Evolutionary conservation across 2,113 vertebrate genomes (phyloP).

Genomic region (Sigmodon hispidus): DNA sequence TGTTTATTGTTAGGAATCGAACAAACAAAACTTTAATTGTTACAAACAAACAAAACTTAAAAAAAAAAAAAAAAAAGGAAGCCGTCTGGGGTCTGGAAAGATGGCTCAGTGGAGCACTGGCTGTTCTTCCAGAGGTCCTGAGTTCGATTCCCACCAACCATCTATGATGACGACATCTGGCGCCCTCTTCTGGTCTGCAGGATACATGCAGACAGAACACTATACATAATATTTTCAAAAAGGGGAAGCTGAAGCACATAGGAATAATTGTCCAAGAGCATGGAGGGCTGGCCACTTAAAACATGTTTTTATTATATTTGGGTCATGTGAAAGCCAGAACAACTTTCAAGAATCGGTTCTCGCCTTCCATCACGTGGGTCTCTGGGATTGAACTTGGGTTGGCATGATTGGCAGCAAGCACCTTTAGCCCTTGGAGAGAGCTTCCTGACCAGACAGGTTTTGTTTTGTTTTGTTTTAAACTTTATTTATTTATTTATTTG

Average conservation of each 20-base stretch:
- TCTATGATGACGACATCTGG: too few species aligned
- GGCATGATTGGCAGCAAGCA: not conserved
- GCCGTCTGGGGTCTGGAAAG: not conserved
- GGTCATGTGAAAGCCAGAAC: not conserved
- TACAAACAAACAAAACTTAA: too few species aligned
- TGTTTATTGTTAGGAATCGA: not conserved
- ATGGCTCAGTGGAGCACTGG: too few species aligned
- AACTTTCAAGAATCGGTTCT: not conserved
- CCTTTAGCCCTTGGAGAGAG: not conserved
- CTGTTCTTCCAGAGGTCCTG: too few species aligned
- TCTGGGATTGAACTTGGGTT: not conserved
- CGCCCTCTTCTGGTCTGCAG: too few species aligned
- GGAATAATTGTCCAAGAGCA: not conserved
- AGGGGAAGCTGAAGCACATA: too few species aligned
- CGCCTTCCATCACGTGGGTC: not conserved
- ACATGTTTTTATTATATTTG: not conserved
- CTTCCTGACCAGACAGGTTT: not conserved
- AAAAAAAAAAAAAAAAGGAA: not conserved
- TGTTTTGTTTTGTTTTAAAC: too few species aligned
- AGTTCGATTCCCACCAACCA: too few species aligned
- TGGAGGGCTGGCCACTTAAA: not conserved
- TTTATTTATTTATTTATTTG: too few species aligned
- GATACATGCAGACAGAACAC: too few species aligned
- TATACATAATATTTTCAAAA: too few species aligned
- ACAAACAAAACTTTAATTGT: too few species aligned